A percentile compares a stretch with the other conserved stretches of the same genome.
phyloP scores from a whole-genome alignment of 2,888 invertebrate genomes.

The Rhamphomyia laevipes region DNA sequence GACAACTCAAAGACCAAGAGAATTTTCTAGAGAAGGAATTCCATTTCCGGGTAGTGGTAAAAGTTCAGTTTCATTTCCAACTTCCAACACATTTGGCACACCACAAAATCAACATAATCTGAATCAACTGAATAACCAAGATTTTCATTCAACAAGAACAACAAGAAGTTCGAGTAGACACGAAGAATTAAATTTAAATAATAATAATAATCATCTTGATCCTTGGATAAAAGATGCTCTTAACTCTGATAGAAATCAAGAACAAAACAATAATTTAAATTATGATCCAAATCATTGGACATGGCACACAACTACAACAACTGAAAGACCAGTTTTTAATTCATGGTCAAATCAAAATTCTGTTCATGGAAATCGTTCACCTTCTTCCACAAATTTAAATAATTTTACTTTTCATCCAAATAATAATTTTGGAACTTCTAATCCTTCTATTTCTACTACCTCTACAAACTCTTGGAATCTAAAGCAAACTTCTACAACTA shows the following conservation, averaged over 20 bases:
- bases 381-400: too few species aligned
- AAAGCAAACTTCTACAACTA: background rate
- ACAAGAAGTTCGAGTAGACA: too few species aligned
- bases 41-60: constrained; percentile 9
- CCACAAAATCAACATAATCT: background rate
- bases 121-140: background rate
- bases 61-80: constrained; percentile 5
- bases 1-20: too few species aligned
- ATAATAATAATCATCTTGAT: background rate
- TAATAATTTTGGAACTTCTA: too few species aligned
- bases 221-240: constrained; percentile 5
- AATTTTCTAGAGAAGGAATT: background rate
- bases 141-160: background rate
- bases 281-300: too few species aligned
- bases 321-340: background rate
- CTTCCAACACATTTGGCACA: constrained; percentile 6
- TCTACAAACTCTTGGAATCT: background rate
- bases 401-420: too few species aligned
- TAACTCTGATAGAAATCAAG: background rate
- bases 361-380: too few species aligned
- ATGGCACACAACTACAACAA: background rate
- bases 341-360: background rate
- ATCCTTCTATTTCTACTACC: background rate
- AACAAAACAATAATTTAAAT: too few species aligned
- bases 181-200: too few species aligned